Evolutionary conservation across 2,797 vertebrate genomes (phyloP).

Genomic region (Brachyrhaphis roseni): DNA sequence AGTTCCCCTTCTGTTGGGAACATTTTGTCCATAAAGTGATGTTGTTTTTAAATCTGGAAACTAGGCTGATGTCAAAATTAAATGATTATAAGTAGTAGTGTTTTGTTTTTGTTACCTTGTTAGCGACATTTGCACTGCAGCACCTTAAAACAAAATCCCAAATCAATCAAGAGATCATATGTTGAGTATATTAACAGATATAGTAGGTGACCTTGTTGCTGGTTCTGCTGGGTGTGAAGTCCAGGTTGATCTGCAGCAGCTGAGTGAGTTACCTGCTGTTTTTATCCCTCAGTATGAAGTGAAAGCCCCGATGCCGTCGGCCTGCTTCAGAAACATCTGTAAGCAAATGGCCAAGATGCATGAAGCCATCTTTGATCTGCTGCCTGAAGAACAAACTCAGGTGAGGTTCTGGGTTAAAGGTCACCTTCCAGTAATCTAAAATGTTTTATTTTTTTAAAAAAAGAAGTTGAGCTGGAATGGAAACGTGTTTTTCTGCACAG

Average conservation of each 20-base stretch:
- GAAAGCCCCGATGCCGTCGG: conserved; percentile 96
- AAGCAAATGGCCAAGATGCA: conserved; percentile 99
- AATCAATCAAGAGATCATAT: not conserved
- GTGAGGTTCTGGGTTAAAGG: conserved; percentile 65
- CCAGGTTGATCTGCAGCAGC: not conserved
- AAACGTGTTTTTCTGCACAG: conserved; percentile 67
- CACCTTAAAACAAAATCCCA: not conserved
- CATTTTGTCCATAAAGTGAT: not conserved
- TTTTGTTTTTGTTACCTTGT: not conserved
- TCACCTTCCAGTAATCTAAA: not conserved
- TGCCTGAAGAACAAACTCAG: conserved; percentile 96
- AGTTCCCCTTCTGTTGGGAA: not conserved
- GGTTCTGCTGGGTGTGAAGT: not conserved
- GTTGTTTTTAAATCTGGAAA: not conserved
- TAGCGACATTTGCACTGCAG: not conserved
- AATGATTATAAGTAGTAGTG: not conserved
- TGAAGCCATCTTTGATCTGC: conserved; percentile 93
- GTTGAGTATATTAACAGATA: not conserved
- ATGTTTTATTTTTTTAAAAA: not conserved
- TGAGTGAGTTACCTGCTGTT: not conserved
- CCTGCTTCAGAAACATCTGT: conserved; percentile 95
- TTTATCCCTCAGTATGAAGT: conserved; percentile 90
- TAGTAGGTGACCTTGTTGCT: not conserved
- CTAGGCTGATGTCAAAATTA: no score
- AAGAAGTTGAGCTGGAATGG: not conserved